Evolutionary conservation across 2,888 invertebrate species (phyloP).

Genomic region (Mantis religiosa): DNA sequence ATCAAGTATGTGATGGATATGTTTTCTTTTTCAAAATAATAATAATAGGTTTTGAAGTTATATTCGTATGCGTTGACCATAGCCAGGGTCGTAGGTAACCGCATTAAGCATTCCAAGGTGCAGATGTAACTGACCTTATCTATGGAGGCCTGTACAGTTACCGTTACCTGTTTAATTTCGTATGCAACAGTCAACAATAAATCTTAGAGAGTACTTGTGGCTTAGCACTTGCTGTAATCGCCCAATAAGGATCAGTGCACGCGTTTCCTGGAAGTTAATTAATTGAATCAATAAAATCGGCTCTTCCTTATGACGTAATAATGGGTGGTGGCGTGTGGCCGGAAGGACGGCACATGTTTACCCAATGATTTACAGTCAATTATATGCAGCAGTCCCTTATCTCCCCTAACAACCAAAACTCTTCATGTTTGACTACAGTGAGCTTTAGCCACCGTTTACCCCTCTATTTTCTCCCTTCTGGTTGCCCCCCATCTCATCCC

Average conservation of each 20-base stretch:
- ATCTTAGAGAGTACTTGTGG: no score
- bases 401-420: background rate
- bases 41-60: no score
- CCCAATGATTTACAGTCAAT: constrained; percentile 23
- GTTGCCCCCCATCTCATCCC: background rate
- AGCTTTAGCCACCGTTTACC: constrained; percentile 15
- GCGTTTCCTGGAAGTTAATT: background rate
- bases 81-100: no score
- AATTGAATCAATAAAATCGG: constrained; percentile 7
- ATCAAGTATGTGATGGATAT: no score
- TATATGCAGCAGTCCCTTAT: background rate
- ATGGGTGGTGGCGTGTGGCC: background rate
- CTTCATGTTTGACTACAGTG: constrained; percentile 2
- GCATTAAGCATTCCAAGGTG: no score
- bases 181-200: no score
- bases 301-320: constrained; percentile 9
- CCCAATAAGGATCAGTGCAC: background rate
- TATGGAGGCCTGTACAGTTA: no score
- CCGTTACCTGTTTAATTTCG: no score
- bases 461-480: background rate
- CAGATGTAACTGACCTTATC: no score
- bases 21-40: no score
- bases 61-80: no score
- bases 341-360: constrained; percentile 5
- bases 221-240: background rate